These are phyloP conservation scores for Chionodraco myersi DNA, from an alignment of 2,113 vertebrate genomes.

Conservation along the genomic window DNA sequence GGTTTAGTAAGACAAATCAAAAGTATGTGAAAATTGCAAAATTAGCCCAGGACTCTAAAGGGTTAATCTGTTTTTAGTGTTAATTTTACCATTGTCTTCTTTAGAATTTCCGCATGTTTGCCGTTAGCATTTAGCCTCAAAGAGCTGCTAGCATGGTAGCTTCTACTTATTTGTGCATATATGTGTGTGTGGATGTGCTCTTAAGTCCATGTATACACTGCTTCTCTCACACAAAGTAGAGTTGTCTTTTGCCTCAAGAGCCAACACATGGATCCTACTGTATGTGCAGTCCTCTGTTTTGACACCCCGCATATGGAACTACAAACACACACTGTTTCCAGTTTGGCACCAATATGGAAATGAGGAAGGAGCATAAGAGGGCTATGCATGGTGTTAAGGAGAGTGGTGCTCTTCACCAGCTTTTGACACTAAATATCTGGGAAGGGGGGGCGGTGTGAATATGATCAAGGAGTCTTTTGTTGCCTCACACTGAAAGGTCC, in stretches of 20 bases:
- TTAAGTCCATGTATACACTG: slow-evolving; percentile 13
- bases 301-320: slow-evolving; percentile 53
- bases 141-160: background rate
- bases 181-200: background rate
- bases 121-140: background rate
- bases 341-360: slow-evolving; percentile 52
- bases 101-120: too few species aligned
- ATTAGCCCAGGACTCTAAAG: too few species aligned
- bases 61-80: too few species aligned
- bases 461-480: slow-evolving; percentile 67
- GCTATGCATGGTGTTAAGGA: slow-evolving; percentile 45
- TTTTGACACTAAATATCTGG: slow-evolving; percentile 46
- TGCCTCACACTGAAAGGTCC: slow-evolving; percentile 58
- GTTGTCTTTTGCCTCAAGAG: slow-evolving; percentile 33
- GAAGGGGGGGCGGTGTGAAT: slow-evolving; percentile 11
- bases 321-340: slow-evolving; percentile 71
- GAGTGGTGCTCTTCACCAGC: slow-evolving; percentile 45
- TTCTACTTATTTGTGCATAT: background rate
- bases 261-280: slow-evolving; percentile 49
- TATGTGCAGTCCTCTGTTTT: slow-evolving; percentile 48
- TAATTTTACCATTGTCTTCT: too few species aligned
- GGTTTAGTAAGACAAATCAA: too few species aligned
- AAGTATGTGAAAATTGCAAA: too few species aligned
- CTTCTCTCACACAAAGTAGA: slow-evolving; percentile 25
- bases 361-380: slow-evolving; percentile 38